Base-by-base conservation (phyloP, 2,113 vertebrate genomes). In the Serilophus lunatus region DNA sequence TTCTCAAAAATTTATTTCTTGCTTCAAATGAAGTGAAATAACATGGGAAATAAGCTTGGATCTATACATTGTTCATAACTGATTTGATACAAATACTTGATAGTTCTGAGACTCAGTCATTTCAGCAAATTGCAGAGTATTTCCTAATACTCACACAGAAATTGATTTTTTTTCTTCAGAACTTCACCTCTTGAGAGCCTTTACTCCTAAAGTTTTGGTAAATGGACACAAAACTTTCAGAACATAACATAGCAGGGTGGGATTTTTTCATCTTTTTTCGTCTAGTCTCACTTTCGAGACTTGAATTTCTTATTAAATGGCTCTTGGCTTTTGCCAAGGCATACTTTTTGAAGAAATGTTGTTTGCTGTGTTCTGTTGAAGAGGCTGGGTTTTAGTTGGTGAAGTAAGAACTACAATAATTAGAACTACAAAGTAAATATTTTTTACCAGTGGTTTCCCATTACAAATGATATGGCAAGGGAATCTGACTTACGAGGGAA, bases 41-140 rank as follows among this genome's bases (percentile, higher is more conserved):
- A 83, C 90, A 50, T 86, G 87, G 95, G 94, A 95, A 96, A 92
- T 96, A 92, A 94, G 76, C 54, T 77, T 24, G 22, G 24, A 75
- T 90, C 70, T 57, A 75, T 57, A 49, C n/a, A 63, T 22, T 70
- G 83, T 60, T 88, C 84, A 80, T 94, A 94, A 95, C 47, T 88
- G 26, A 94, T 86, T 91, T 77, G 63, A 89, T 72, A 92, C 53
- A 88, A 86, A 60, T 82, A 90, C 66, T 86, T 91, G 35, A 80
- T 45, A 45, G 57, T 38, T 86, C 66, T 80, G 44, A 88, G 95
- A 36, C 25, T 38, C 45, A 66, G 70, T 24, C 2, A 1, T 72
- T 82, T 59, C 33, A 64, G 50, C 26, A 81, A 49, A 94, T 36
- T 77, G 63, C 53, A 56, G n/a, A 54, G 24, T 36, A 54, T 68